Evolutionary conservation across 2,113 vertebrate species (phyloP), one percentile per base, ranked within the genome.

Genomic region (Prunella himalayana): DNA sequence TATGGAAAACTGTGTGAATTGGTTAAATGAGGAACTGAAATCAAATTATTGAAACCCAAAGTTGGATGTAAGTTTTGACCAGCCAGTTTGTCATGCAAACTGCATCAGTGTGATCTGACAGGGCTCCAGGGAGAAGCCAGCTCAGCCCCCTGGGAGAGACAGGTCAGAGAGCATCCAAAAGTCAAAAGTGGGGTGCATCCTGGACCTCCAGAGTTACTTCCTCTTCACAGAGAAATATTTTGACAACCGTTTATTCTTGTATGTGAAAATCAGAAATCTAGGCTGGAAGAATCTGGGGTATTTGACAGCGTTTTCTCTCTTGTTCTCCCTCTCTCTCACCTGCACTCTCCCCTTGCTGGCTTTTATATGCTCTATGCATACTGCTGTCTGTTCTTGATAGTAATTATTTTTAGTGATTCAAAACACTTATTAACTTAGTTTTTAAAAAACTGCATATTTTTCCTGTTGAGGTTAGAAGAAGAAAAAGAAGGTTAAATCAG

Each of bases 401-500:
- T 37, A 56, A 82, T 93, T 85, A 76, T 93, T 90, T 88, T 72
- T 63, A 80, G 82, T 4, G 2, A 57, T 27, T 84, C 78, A 94
- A 90, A 94, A 90, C 25, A 70, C 39, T 73, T 89, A 65, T 63
- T 93, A 76, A 23, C n/a, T 93, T 81, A 20, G 47, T 71, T 79
- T 19, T 37, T 37, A 92, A 89, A 87, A 64, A 82, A 21, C 7
- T 35, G 37, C 30, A 2, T 86, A 12, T 71, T 80, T 91, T 71
- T 65, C 10, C 41, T 39, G 18, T 68, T 89, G 68, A 76, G 54
- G 59, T 85, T 90, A 90, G 85, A 76, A 80, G 80, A 76, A 68
- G 68, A 90, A 88, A 81, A 80, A 66, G 77, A 66, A 95, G 83
- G 88, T 94, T 95, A 94, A 82, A 91, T 71, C 49, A 71, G 70